Evolutionary conservation across 2,797 vertebrate genomes (phyloP).

Genomic region (Eremophila alpestris): DNA sequence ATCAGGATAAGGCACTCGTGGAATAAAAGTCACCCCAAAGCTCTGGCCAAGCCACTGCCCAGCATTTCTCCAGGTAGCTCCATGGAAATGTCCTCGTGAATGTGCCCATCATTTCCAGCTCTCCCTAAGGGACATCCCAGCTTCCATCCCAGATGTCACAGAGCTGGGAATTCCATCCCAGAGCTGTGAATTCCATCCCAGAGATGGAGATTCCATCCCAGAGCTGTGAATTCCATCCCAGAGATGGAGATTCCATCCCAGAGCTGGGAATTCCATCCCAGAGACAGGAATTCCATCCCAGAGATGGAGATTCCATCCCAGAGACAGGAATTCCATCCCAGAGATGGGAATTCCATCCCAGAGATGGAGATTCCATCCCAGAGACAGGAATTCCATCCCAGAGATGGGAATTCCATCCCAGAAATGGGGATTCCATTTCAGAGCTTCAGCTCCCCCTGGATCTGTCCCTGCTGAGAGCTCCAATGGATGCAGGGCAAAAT

Average conservation of each 20-base stretch:
- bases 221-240: background rate
- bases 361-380: background rate
- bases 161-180: background rate
- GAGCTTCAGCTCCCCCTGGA: background rate
- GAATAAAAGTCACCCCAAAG: background rate
- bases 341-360: background rate
- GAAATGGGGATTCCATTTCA: background rate
- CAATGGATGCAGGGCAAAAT: background rate
- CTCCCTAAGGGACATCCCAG: background rate
- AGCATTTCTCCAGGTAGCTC: background rate
- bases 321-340: background rate
- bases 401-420: background rate
- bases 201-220: too few species aligned
- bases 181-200: too few species aligned
- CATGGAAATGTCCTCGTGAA: too few species aligned
- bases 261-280: background rate
- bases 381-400: background rate
- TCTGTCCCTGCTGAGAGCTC: background rate
- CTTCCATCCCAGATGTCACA: background rate
- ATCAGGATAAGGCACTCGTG: background rate
- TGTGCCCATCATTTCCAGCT: background rate
- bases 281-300: background rate
- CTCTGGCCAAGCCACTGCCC: background rate
- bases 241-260: background rate
- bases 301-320: background rate